A percentile compares a stretch with the other conserved stretches of the same genome.
Evolutionary conservation across 2,888 invertebrate species (phyloP).

Genomic region (Phasia obesa): DNA sequence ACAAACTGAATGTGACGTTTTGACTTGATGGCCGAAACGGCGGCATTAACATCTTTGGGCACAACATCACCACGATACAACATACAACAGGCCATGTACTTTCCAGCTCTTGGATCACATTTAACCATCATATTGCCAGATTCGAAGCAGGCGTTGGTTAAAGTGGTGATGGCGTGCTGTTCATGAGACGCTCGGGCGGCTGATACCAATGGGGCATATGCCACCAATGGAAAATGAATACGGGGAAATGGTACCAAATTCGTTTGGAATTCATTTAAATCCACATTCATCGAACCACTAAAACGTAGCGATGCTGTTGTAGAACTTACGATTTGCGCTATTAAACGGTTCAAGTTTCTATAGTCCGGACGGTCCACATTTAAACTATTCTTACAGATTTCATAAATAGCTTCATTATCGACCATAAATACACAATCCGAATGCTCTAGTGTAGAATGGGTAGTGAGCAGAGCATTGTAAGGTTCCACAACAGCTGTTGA

Average conservation of each 20-base stretch:
- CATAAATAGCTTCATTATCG: slow-evolving; percentile 97
- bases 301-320: slow-evolving; percentile 94
- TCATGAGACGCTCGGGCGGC: slow-evolving; percentile 78
- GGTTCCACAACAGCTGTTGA: slow-evolving; percentile 97
- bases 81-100: slow-evolving; percentile 95
- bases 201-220: slow-evolving; percentile 80
- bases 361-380: slow-evolving; percentile 89
- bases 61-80: slow-evolving; percentile 95
- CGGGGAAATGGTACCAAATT: slow-evolving; percentile 96
- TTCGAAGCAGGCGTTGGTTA: slow-evolving; percentile 94
- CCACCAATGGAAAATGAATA: slow-evolving; percentile 86
- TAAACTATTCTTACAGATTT: slow-evolving; percentile 93
- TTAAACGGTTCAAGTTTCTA: slow-evolving; percentile 87
- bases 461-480: slow-evolving; percentile 95
- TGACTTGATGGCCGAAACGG: slow-evolving; percentile 90
- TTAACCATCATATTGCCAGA: slow-evolving; percentile 94
- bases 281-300: slow-evolving; percentile 94
- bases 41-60: slow-evolving; percentile 93
- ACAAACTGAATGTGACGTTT: slow-evolving; percentile 92
- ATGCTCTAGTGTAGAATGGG: slow-evolving; percentile 93
- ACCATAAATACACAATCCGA: slow-evolving; percentile 97
- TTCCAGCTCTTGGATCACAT: slow-evolving; percentile 91
- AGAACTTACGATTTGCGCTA: slow-evolving; percentile 91
- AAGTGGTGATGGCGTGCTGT: slow-evolving; percentile 85
- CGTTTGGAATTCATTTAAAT: slow-evolving; percentile 94